These are phyloP conservation scores for Phthorimaea operculella DNA, from an alignment of 1,140 invertebrate genomes.

Conservation along the genomic window DNA sequence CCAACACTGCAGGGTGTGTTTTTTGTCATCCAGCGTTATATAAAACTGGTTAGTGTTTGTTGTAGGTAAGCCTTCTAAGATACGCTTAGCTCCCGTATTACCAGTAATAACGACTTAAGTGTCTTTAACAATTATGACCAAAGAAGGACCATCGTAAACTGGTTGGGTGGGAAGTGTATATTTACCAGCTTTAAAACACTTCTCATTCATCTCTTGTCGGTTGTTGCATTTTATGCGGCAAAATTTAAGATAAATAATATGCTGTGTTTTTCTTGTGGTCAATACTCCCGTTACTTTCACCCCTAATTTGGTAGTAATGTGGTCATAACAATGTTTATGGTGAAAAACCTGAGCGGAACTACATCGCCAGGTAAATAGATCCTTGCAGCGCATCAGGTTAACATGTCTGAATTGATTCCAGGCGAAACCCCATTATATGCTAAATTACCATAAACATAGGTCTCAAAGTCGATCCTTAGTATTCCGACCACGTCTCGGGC, in stretches of 20 bases:
- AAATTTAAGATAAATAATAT: no score
- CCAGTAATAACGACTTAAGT: background rate
- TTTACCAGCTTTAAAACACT: no score
- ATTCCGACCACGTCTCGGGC: constrained; percentile 10
- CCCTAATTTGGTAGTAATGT: background rate
- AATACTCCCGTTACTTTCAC: background rate
- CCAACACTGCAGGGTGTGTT: constrained; percentile 12
- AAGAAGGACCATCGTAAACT: no score
- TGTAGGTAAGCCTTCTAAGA: background rate
- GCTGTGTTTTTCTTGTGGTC: background rate
- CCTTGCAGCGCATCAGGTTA: constrained; percentile 15
- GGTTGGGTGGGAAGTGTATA: no score
- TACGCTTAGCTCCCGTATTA: background rate
- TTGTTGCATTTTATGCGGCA: no score
- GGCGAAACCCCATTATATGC: constrained; percentile 16
- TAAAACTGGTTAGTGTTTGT: constrained; percentile 3
- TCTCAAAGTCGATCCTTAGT: constrained; percentile 15
- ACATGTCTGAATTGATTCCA: constrained; percentile 13
- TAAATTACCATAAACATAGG: constrained; percentile 20
- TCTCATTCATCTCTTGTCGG: no score
- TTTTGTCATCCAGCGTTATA: constrained; percentile 26
- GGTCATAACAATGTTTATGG: constrained; percentile 4
- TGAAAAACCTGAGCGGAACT: constrained; percentile 2
- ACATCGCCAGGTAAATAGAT: background rate
- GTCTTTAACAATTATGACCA: background rate